phyloP scores from a whole-genome alignment of 2,797 vertebrate species.

The Clarias platycephalus region DNA sequence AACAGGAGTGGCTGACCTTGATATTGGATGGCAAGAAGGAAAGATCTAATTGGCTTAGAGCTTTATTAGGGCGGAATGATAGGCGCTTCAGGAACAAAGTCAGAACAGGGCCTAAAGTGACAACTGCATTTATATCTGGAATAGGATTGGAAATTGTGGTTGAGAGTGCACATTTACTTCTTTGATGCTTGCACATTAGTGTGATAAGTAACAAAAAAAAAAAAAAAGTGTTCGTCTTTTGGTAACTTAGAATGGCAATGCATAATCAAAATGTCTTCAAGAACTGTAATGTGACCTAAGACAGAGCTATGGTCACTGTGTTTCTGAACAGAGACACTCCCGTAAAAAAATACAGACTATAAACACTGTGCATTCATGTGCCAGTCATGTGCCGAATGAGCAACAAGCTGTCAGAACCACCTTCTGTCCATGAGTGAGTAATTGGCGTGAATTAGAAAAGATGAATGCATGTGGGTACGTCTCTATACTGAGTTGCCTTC shows the following conservation, averaged over 20 bases:
- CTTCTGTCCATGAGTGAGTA: conserved; percentile 73
- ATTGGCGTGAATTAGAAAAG: conserved; percentile 75
- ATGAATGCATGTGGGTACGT: conserved; percentile 72
- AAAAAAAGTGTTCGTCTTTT: neutral
- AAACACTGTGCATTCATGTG: conserved; percentile 39
- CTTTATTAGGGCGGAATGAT: neutral
- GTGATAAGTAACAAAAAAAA: neutral
- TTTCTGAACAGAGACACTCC: neutral
- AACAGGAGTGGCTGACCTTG: neutral
- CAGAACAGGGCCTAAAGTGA: conserved; percentile 18
- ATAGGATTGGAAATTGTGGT: neutral
- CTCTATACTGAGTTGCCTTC: conserved; percentile 66
- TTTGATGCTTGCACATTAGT: neutral
- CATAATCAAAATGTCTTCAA: neutral
- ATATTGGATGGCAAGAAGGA: neutral
- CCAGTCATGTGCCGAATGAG: conserved; percentile 60
- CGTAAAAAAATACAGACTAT: neutral
- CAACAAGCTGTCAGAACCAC: conserved; percentile 55
- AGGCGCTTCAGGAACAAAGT: conserved; percentile 5
- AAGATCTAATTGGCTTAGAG: conserved; percentile 1
- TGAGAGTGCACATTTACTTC: neutral
- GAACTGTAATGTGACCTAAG: neutral
- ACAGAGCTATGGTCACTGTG: neutral
- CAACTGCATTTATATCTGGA: conserved; percentile 1
- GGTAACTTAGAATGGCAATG: neutral